Base-by-base conservation (phyloP, 2,888 invertebrate genomes). In the Xanthia togata region DNA sequence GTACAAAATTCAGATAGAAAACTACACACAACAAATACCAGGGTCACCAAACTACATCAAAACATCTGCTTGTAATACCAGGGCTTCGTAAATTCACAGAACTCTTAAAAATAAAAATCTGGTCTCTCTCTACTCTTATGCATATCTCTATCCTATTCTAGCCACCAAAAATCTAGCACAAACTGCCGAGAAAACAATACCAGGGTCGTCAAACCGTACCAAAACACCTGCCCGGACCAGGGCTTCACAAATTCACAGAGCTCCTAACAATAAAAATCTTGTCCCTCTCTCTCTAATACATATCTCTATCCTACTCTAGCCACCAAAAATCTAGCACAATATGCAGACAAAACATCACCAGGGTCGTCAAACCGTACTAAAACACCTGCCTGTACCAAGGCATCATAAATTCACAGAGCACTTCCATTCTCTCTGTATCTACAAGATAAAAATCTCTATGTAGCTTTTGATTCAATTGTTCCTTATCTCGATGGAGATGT, bases 391-490 rank as follows among this genome's bases (percentile, higher is more conserved):
- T 38, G 79, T 87, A 88, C 89, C 79, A 88, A 77, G 81, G 76
- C 69, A 47, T 67, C 72, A 83, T 81, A 82, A 82, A 85, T 81
- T 84, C 78, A 80, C 78, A 72, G 82, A 87, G 85, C 76, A 76
- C 79, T 86, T 87, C 81, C 75, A 82, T 86, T 71, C 60, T 63
- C 70, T 68, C 68, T 70, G 68, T 76, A 82, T 78, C 76, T 74
- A 70, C 57, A 70, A 78, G 88, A 86, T 89, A 82, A 76, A 75
- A 84, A 89, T 90, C 89, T 88, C 75, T 70, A 69, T 69, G 74
- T 82, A 78, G 78, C 82, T 78, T 89, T 91, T 89, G 92, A 93
- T 93, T 94, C 94, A 94, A 94, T 93, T 94, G 93, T 93, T 89
- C 74, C 87, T 91, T 93, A 93, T 94, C 93, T 90, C 82, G 92